Evolutionary conservation across 2,113 vertebrate species (phyloP).

Genomic region (Isurus oxyrinchus): DNA sequence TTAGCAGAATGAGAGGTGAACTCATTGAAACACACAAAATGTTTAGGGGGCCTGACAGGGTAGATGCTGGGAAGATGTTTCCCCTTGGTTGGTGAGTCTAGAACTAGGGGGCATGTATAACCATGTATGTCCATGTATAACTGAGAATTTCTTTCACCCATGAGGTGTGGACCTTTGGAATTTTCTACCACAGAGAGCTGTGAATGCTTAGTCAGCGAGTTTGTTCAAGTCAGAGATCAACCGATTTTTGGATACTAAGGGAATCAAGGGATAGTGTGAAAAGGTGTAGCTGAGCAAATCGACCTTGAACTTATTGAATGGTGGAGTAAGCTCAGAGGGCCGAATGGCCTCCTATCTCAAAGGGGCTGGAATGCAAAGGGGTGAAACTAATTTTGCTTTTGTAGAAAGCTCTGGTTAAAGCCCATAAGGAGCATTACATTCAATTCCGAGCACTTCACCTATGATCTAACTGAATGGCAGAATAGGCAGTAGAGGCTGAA

Average conservation of each 20-base stretch:
- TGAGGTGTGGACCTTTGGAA: neutral
- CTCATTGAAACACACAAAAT: no score
- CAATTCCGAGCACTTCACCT: neutral
- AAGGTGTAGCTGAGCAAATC: no score
- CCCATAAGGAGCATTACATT: neutral
- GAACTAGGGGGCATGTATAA: neutral
- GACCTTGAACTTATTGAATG: neutral
- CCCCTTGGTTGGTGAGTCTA: neutral
- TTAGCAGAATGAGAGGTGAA: neutral
- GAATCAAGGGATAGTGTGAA: neutral
- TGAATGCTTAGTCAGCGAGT: no score
- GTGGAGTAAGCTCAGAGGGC: neutral
- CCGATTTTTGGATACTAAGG: neutral
- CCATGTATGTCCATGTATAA: no score
- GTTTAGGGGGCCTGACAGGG: neutral
- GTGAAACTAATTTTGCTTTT: neutral
- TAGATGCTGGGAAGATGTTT: neutral
- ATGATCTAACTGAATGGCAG: neutral
- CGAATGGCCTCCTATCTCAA: neutral
- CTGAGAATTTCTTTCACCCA: neutral
- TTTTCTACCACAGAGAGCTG: neutral
- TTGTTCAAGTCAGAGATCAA: neutral
- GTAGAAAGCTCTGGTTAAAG: neutral
- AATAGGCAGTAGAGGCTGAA: neutral
- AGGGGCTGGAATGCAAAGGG: neutral